Evolutionary conservation across 2,113 vertebrate genomes (phyloP).

Genomic region (Columbina picui): DNA sequence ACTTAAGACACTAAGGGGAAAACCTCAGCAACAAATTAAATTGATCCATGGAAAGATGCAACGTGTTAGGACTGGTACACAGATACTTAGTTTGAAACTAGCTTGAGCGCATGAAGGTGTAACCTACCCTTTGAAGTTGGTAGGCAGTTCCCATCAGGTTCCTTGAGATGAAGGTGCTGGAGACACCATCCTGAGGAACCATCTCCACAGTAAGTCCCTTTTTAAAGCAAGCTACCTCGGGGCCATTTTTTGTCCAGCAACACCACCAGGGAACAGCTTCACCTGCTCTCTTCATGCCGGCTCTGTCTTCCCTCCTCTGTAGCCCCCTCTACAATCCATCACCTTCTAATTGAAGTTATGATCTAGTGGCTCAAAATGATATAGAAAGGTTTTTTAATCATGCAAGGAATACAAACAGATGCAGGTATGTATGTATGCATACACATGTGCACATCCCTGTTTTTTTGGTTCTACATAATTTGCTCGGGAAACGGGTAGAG

Average conservation of each 20-base stretch:
- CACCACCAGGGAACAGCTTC: not conserved
- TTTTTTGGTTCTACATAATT: not conserved
- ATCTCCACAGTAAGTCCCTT: not conserved
- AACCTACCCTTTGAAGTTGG: not conserved
- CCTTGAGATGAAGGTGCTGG: not conserved
- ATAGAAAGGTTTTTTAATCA: not conserved
- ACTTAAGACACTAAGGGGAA: slow-evolving; percentile 1
- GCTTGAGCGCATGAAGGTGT: not conserved
- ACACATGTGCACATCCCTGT: not conserved
- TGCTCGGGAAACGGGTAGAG: not conserved
- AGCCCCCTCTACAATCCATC: not conserved
- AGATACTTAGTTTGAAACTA: not conserved
- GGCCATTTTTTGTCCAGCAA: not conserved
- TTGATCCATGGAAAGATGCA: not conserved
- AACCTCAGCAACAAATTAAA: slow-evolving; percentile 29
- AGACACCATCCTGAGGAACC: not conserved
- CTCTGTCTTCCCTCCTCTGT: not conserved
- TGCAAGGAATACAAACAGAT: not conserved
- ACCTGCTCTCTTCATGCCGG: not conserved
- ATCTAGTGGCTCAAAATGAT: not conserved
- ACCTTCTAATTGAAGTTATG: not conserved
- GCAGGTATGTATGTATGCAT: not conserved
- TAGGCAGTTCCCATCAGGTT: not conserved
- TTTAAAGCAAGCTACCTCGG: not conserved
- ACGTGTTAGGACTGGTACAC: not conserved